Evolutionary conservation across 2,888 invertebrate species (phyloP).

Genomic region (Sycophila texana): DNA sequence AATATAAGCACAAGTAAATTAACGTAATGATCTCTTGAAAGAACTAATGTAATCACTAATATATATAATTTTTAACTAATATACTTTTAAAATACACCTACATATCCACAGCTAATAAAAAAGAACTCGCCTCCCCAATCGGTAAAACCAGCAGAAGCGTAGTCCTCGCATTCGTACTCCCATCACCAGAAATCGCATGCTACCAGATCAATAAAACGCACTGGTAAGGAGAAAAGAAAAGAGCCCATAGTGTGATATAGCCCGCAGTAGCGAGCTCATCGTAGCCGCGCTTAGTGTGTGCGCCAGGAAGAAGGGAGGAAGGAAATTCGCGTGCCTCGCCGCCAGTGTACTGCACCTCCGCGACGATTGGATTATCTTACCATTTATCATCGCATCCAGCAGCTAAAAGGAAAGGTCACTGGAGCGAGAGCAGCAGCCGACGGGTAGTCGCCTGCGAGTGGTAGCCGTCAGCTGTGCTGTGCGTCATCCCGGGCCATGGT

Average conservation of each 20-base stretch:
- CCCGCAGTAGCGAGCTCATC: too few relatives aligned
- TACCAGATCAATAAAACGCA: conserved; percentile 49
- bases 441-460: neutral
- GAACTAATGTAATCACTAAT: too few relatives aligned
- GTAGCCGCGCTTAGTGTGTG: neutral
- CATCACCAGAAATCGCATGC: conserved; percentile 33
- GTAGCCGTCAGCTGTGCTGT: neutral
- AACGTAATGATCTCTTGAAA: too few relatives aligned
- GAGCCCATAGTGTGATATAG: neutral
- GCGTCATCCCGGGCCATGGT: conserved; percentile 8
- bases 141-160: conserved; percentile 8
- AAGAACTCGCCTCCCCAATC: neutral
- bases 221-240: neutral
- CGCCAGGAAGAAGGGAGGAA: neutral
- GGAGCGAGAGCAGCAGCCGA: neutral
- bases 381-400: too few relatives aligned
- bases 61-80: too few relatives aligned
- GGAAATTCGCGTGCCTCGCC: neutral
- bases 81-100: too few relatives aligned
- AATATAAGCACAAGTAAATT: too few relatives aligned
- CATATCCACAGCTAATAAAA: too few relatives aligned
- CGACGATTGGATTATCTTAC: neutral
- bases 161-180: neutral
- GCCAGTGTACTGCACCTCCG: neutral
- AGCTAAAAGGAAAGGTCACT: neutral